Base-by-base conservation (phyloP, 2,888 invertebrate species). In the Dinocampus coccinellae region DNA sequence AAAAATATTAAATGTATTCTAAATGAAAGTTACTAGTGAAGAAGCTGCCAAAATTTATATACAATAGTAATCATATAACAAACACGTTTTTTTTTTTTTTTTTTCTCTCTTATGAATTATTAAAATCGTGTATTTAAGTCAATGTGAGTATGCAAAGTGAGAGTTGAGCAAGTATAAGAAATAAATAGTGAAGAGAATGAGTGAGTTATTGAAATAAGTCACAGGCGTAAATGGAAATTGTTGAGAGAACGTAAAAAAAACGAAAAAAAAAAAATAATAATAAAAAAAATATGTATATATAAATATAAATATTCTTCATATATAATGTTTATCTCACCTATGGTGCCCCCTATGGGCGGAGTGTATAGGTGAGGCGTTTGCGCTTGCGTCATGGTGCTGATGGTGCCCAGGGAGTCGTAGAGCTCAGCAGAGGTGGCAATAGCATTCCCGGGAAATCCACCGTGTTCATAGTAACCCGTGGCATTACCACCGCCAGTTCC, bases 351-450 rank as follows among this genome's bases (percentile, higher is more conserved):
- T 82, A 93, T 90, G 53, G 95, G 93, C 77, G 95, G 94, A 75
- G 95, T 94, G 86, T 96, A 96, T 7, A 95, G 91, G 82, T 91
- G 90, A 78, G 90, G 90, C 67, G 90, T 90, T 79, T 94, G 94
- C 24, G 94, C 92, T 75, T 93, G 93, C 80, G 92, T 92, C 90
- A 93, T 93, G 77, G 92, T 92, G 84, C 92, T 91, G 87, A 93
- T 92, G 84, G 92, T 91, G 85, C 92, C 91, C 87, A 93, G 92
- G 84, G 92, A 91, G 85, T 93, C 92, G 88, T 93, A 92, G 78
- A 93, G 84, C 87, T 91, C 90, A 39, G 90, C 88, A 78, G 91
- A 89, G 80, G 90, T 89, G 79, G 89, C 86, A 83, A 84, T 88
- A 78, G 84, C 84, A 79, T 85, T 86, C 83, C 86, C 84, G 82